A percentile compares a stretch with the other conserved stretches of the same genome.
These are phyloP conservation scores for Pholis gunnellus DNA, from an alignment of 2,113 vertebrate species.

Conservation along the genomic window DNA sequence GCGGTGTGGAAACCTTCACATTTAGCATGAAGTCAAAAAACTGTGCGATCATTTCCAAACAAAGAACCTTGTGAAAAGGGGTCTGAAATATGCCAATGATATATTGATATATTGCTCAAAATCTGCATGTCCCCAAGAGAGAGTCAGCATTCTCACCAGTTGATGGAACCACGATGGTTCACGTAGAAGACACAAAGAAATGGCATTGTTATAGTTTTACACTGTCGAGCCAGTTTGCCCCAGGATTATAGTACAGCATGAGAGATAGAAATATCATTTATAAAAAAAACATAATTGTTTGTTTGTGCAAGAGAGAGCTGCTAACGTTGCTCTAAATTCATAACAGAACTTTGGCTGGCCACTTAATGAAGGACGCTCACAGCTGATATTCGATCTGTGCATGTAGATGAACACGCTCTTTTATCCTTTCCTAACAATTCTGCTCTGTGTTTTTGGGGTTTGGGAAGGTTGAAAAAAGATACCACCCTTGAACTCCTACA, in stretches of 20 bases:
- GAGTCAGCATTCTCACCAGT: not conserved
- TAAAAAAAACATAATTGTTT: not conserved
- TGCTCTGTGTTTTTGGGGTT: not conserved
- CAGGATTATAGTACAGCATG: not conserved
- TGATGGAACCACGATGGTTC: not conserved
- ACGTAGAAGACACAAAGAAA: not conserved
- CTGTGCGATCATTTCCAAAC: not conserved
- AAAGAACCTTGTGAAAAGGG: not conserved
- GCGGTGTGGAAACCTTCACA: constrained; percentile 18
- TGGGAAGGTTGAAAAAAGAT: not conserved
- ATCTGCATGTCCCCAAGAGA: not conserved
- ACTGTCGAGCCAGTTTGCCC: not conserved
- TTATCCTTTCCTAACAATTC: not conserved
- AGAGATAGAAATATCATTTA: not conserved
- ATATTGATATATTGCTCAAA: not conserved
- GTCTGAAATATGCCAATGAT: not conserved
- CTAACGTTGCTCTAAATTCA: not conserved
- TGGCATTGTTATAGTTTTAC: not conserved
- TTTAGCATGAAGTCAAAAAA: constrained; percentile 3
- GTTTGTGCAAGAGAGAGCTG: not conserved
- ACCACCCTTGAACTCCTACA: not conserved
- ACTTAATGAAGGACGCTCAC: not conserved
- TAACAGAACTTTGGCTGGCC: not conserved
- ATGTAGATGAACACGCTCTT: not conserved
- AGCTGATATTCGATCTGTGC: not conserved